phyloP scores from a whole-genome alignment of 2,113 vertebrate species.

The Lepus americanus region DNA sequence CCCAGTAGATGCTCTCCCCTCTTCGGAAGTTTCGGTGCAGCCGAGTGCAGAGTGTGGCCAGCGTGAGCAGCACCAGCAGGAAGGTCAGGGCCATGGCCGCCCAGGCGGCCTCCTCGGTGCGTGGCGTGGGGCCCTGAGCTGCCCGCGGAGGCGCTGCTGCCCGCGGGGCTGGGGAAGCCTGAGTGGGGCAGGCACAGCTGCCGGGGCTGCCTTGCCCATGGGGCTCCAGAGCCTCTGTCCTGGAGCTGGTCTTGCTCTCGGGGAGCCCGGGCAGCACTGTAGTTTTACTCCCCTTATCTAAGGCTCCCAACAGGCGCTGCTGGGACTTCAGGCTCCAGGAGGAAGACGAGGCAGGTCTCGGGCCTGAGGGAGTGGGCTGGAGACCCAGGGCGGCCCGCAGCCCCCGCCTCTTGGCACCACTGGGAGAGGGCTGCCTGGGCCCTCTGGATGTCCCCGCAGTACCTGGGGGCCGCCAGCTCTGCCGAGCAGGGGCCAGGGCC shows the following conservation, averaged over 20 bases:
- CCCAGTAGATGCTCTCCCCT: slow-evolving; percentile 93
- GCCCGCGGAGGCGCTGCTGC: slow-evolving; percentile 17
- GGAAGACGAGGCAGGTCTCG: slow-evolving; percentile 25
- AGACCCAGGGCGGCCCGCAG: slow-evolving; percentile 68
- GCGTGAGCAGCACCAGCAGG: slow-evolving; percentile 90
- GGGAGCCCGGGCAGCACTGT: not conserved
- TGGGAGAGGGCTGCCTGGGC: not conserved
- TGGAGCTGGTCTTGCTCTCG: slow-evolving; percentile 32
- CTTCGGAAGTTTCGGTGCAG: slow-evolving; percentile 91
- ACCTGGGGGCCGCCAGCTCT: slow-evolving; percentile 76
- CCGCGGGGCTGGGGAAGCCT: slow-evolving; percentile 38
- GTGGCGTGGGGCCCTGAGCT: slow-evolving; percentile 81
- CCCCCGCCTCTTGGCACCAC: slow-evolving; percentile 70
- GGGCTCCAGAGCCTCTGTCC: slow-evolving; percentile 21
- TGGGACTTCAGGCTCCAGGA: not conserved
- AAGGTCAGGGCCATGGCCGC: slow-evolving; percentile 93
- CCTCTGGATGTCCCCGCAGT: slow-evolving; percentile 7
- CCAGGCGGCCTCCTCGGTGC: slow-evolving; percentile 93
- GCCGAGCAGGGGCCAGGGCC: slow-evolving; percentile 74
- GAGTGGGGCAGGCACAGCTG: slow-evolving; percentile 58
- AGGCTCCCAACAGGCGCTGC: not conserved
- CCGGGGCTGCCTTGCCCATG: slow-evolving; percentile 37
- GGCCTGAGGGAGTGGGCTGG: slow-evolving; percentile 46
- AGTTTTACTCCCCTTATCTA: not conserved
- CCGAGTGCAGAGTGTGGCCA: slow-evolving; percentile 88